Conservation (phyloP, 2,113 vertebrate genomes). For the Upupa epops region DNA sequence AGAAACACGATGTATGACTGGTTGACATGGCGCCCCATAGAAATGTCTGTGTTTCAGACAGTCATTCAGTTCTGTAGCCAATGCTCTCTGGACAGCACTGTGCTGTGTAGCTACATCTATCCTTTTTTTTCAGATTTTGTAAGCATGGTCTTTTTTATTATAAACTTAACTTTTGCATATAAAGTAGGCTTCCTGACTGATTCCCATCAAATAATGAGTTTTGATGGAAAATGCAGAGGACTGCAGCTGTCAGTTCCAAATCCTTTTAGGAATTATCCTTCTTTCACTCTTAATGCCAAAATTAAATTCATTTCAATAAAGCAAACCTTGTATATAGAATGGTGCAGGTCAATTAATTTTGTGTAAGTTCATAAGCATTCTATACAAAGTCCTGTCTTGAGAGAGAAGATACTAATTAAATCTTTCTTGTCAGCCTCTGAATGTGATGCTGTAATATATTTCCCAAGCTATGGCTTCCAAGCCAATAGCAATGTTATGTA, state of each 20-base stretch:
- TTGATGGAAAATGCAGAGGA: not conserved
- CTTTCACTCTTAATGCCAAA: not conserved
- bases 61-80: not conserved
- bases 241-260: not conserved
- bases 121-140: not conserved
- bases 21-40: not conserved
- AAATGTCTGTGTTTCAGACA: not conserved
- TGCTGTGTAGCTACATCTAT: not conserved
- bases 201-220: not conserved
- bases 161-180: not conserved
- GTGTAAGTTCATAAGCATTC: not conserved
- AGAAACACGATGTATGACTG: not conserved
- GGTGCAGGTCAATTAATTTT: not conserved
- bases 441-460: not conserved
- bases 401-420: not conserved
- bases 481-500: not conserved
- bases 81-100: not conserved
- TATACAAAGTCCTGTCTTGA: not conserved
- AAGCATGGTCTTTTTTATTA: not conserved
- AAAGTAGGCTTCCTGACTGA: not conserved
- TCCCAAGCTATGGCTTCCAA: not conserved
- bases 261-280: not conserved
- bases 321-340: not conserved
- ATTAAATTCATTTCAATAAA: not conserved
- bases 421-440: not conserved